phyloP scores from a whole-genome alignment of 2,797 vertebrate species.

The Chiloscyllium punctatum region DNA sequence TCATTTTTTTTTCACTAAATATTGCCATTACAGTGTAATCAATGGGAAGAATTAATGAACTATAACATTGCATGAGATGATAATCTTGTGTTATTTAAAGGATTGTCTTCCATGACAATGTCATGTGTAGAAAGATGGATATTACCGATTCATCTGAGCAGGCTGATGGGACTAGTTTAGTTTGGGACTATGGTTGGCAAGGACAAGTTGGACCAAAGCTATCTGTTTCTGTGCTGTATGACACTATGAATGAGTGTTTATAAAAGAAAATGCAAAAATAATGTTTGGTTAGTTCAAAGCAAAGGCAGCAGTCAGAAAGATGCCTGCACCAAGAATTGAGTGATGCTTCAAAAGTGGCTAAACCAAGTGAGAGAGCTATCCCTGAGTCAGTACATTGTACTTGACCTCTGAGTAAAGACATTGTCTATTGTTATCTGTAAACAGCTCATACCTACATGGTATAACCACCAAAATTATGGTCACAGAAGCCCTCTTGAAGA shows the following conservation, averaged over 20 bases:
- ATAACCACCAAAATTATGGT: not conserved
- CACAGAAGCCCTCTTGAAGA: not conserved
- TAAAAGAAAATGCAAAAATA: not conserved
- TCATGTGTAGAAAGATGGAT: not conserved
- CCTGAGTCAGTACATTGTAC: not conserved
- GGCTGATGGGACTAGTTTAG: too few relatives aligned
- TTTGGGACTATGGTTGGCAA: too few relatives aligned
- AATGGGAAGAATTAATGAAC: not conserved
- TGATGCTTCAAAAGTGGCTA: not conserved
- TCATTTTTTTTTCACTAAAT: not conserved
- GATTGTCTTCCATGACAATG: not conserved
- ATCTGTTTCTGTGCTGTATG: too few relatives aligned
- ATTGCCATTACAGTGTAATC: not conserved
- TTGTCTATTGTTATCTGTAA: not conserved
- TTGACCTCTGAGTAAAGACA: not conserved
- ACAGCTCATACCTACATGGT: not conserved
- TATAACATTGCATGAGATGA: not conserved
- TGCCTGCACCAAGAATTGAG: not conserved
- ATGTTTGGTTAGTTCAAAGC: not conserved
- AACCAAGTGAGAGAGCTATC: not conserved
- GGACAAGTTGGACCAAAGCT: too few relatives aligned
- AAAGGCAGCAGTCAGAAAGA: not conserved
- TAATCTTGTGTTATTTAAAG: not conserved
- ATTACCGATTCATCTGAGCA: too few relatives aligned
- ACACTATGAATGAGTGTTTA: too few relatives aligned